Percentiles rank a stretch among this genome's conserved stretches.
These are phyloP conservation scores for Scotopteryx bipunctaria DNA, from an alignment of 2,888 invertebrate genomes.

Conservation along the genomic window DNA sequence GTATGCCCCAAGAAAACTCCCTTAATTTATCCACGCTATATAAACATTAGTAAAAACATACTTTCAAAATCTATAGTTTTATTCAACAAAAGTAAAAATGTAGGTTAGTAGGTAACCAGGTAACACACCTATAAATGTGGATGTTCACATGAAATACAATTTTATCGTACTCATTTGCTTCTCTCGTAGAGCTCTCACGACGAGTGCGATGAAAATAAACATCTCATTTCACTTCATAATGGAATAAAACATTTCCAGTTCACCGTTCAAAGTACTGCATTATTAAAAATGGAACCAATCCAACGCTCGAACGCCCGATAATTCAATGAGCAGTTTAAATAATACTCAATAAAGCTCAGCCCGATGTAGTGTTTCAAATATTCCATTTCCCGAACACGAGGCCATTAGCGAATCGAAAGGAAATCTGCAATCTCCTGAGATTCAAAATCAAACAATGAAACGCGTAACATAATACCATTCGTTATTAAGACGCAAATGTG, in stretches of 20 bases:
- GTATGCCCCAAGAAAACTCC: neutral
- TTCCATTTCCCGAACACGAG: slow-evolving; percentile 55
- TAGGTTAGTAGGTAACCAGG: neutral
- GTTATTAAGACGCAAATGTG: slow-evolving; percentile 79
- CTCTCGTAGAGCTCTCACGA: slow-evolving; percentile 42
- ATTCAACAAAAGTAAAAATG: neutral
- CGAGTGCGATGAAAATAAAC: slow-evolving; percentile 66
- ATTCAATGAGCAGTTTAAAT: slow-evolving; percentile 63
- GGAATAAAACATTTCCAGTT: slow-evolving; percentile 56
- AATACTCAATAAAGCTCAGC: slow-evolving; percentile 56
- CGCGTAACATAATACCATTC: slow-evolving; percentile 73
- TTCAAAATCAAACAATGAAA: slow-evolving; percentile 77
- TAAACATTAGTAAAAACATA: no score
- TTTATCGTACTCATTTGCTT: slow-evolving; percentile 46
- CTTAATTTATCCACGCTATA: neutral
- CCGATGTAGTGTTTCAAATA: slow-evolving; percentile 61
- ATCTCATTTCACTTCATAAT: slow-evolving; percentile 70
- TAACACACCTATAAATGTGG: slow-evolving; percentile 4
- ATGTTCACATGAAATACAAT: slow-evolving; percentile 45
- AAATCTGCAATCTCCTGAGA: slow-evolving; percentile 70
- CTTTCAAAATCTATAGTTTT: neutral
- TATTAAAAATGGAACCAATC: slow-evolving; percentile 50
- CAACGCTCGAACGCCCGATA: slow-evolving; percentile 43
- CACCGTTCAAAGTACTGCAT: slow-evolving; percentile 46
- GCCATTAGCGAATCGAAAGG: slow-evolving; percentile 65